Evolutionary conservation across 2,113 vertebrate species (phyloP), one percentile per base, ranked within the genome.

Genomic region (Nothoprocta pentlandii): DNA sequence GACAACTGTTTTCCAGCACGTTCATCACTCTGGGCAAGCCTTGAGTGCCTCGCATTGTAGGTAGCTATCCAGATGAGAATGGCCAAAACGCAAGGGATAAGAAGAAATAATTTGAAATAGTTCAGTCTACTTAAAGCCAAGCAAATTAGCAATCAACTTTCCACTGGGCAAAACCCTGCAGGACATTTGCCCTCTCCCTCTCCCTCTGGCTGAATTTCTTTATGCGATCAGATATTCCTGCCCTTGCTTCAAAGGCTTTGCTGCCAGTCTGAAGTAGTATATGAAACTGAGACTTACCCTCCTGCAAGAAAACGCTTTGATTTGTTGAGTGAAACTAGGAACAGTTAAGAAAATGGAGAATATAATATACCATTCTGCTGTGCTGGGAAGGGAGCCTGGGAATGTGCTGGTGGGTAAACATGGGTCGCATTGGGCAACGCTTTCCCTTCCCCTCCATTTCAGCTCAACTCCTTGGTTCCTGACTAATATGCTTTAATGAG

Each of bases 251-350:
- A 80, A 91, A 74, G 47, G 16, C 22, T 32, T 92, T 54, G 39
- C 68, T 93, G 79, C 34, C 47, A 75, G 75, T 94, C 92, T 94
- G 78, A 91, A 94, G 70, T 83, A 68, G 68, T 70, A 51, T 56
- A 85, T 0, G 0, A 90, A 67, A 64, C 78, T 85, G 76, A 91
- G 76, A 87, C 90, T 90, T 93, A 90, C 88, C 76, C 92, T 56
- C 82, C 82, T 90, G 87, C 76, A 89, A 71, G 87, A 94, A 95
- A 75, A 68, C 61, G 56, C 82, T 93, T 87, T 77, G 79, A 78
- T 94, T 94, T 85, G 71, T 56, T 94, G 79, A 92, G 90, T 34
- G 51, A 84, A 83, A 23, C n/a, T 75, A 78, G 64, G 61, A 94
- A 67, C 54, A 75, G 64, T 80, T 90, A 90, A 77, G 61, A 77